Conservation (phyloP, 1,140 invertebrate genomes). For the Drosophila littoralis region DNA sequence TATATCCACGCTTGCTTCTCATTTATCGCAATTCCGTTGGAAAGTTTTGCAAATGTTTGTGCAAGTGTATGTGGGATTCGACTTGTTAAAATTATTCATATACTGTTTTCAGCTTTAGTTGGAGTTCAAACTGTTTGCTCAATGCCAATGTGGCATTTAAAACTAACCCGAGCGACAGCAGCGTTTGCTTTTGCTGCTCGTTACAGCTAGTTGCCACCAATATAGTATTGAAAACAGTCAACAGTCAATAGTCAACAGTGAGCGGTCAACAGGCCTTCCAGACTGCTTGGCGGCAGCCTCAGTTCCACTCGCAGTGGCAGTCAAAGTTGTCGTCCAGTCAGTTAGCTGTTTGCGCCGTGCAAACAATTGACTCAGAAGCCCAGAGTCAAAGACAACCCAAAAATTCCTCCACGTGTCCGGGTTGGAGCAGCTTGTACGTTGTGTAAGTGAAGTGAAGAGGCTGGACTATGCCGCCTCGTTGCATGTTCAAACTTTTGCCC, state of each 20-base stretch:
- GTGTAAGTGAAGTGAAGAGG: slow-evolving; percentile 10
- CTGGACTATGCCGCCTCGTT: slow-evolving; percentile 6
- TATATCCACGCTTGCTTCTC: background rate
- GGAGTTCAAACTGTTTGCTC: slow-evolving; percentile 63
- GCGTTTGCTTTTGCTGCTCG: slow-evolving; percentile 44
- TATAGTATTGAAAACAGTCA: slow-evolving; percentile 77
- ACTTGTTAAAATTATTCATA: background rate
- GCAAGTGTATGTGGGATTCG: slow-evolving; percentile 46
- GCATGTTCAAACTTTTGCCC: slow-evolving; percentile 46
- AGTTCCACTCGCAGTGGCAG: slow-evolving; percentile 3
- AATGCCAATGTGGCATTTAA: slow-evolving; percentile 80
- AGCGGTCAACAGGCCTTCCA: slow-evolving; percentile 25
- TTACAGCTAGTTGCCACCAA: slow-evolving; percentile 67
- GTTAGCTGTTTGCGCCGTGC: slow-evolving; percentile 55
- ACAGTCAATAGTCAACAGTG: slow-evolving; percentile 29
- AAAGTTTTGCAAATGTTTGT: background rate
- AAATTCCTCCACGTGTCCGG: slow-evolving; percentile 63
- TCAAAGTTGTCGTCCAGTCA: slow-evolving; percentile 24
- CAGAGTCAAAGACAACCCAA: slow-evolving; percentile 12
- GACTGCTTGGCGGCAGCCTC: slow-evolving; percentile 71
- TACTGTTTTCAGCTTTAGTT: slow-evolving; percentile 14
- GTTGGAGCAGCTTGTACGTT: slow-evolving; percentile 8
- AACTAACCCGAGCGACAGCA: slow-evolving; percentile 73
- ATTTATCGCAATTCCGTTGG: background rate
- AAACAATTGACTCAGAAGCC: slow-evolving; percentile 67